Base-by-base conservation (phyloP, 1,140 invertebrate genomes). In the Sitobion miscanthi region DNA sequence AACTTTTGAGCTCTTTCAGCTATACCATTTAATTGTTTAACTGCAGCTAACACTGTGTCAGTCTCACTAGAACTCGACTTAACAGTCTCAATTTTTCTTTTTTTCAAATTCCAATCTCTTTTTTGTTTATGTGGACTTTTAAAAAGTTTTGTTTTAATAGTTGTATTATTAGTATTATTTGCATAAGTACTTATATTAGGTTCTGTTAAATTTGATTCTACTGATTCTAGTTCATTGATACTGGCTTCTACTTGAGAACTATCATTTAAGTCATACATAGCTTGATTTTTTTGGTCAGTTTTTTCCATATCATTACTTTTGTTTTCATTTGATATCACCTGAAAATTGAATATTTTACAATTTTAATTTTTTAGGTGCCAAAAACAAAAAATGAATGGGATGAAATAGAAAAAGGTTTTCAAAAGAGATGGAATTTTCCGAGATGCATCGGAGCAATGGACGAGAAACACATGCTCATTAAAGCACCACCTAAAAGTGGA, bases 361-460 rank as follows among this genome's bases (percentile, higher is more conserved):
- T 49, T 54, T 89, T 89, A n/a, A 21, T 91, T 11, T 94, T 94
- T 62, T 94, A 94, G 94, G 94, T 90, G n/a, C 35, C 35, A 35
- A 91, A 94, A 35, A 94, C 83, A 42, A 89, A 25, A 93, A 90
- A 91, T 77, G 94, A 49, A 11, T 95, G 94, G 94, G 94, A 94
- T 93, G 35, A 94, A 94, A 95, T 95, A 38, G 94, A 95, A 86
- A 89, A 94, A 85, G 90, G 94, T 90, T 95, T 95, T 95, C 94
- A 95, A 94, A 93, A 94, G 57, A 94, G 89, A 94, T 96, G 95
- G 95, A 95, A 95, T 94, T 96, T 96, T 94, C 96, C 95, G 25
- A 95, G 95, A 85, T 96, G 95, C 94, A 93, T 96, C 62, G 95
- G 95, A 69, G 95, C 95, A 14, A 94, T 96, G 21, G 95, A 96